These are phyloP conservation scores for Radopholus similis DNA, from an alignment of 1,140 invertebrate genomes.

Conservation along the genomic window DNA sequence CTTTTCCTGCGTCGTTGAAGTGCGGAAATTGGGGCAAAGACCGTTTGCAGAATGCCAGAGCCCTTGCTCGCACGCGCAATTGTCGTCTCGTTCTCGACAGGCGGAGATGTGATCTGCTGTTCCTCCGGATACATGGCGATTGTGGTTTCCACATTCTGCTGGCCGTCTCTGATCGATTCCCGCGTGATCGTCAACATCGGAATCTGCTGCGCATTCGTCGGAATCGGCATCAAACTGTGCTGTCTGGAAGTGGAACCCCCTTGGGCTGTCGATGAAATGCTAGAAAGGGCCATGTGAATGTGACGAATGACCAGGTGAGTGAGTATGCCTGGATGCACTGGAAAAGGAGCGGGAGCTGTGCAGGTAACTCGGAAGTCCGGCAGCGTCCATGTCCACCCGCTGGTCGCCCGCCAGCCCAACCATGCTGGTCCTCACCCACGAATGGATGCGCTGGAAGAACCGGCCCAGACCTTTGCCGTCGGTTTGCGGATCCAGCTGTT, in stretches of 20 bases:
- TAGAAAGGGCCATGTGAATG: slow-evolving; percentile 32
- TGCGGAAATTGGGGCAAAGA: slow-evolving; percentile 54
- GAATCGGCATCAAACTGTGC: not conserved
- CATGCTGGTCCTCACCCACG: not conserved
- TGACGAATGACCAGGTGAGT: not conserved
- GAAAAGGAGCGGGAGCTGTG: slow-evolving; percentile 9
- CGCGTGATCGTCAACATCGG: slow-evolving; percentile 9
- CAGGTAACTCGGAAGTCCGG: not conserved
- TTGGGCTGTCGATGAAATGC: not conserved
- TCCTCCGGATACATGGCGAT: not conserved
- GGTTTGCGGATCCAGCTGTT: no score
- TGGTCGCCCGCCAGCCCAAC: slow-evolving; percentile 4
- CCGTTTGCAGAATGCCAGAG: slow-evolving; percentile 27
- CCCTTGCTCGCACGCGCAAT: slow-evolving; percentile 38
- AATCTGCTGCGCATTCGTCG: not conserved
- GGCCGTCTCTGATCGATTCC: slow-evolving; percentile 32
- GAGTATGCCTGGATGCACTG: not conserved
- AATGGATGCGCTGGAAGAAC: slow-evolving; percentile 14
- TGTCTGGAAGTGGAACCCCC: not conserved
- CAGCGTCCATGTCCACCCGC: not conserved
- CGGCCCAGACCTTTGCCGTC: no score
- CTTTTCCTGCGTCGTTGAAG: slow-evolving; percentile 49
- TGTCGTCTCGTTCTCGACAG: slow-evolving; percentile 6
- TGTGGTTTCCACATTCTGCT: slow-evolving; percentile 35
- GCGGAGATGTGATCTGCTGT: not conserved